phyloP scores from a whole-genome alignment of 1,140 invertebrate species.

The Mesaphorura yosii region DNA sequence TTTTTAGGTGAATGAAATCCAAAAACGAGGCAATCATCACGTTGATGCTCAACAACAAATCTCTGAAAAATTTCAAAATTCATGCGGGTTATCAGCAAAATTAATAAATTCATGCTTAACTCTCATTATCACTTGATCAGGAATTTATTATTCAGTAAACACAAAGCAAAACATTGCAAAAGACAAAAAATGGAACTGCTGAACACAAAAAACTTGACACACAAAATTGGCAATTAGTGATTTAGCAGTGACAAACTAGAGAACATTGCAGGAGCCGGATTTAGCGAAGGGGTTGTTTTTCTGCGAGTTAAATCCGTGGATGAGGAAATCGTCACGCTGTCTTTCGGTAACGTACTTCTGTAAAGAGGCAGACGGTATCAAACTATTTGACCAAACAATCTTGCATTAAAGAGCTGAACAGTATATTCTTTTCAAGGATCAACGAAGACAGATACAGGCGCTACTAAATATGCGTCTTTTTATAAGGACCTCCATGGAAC shows the following conservation, averaged over 20 bases:
- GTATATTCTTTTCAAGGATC: too few relatives aligned
- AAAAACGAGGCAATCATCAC: constrained; percentile 40
- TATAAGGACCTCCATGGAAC: background rate
- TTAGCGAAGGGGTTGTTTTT: constrained; percentile 42
- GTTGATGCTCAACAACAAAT: constrained; percentile 40
- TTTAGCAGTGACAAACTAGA: too few relatives aligned
- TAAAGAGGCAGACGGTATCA: background rate
- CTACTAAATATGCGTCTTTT: background rate
- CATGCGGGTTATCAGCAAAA: background rate
- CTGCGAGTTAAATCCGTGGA: constrained; percentile 41
- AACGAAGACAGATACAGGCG: too few relatives aligned
- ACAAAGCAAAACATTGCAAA: too few relatives aligned
- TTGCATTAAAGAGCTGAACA: background rate
- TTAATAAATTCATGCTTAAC: too few relatives aligned
- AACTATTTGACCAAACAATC: too few relatives aligned
- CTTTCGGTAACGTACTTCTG: constrained; percentile 39
- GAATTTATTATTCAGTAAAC: too few relatives aligned
- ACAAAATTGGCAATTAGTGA: too few relatives aligned
- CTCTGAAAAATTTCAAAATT: constrained; percentile 28
- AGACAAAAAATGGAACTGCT: too few relatives aligned
- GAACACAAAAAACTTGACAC: too few relatives aligned
- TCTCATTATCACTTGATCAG: too few relatives aligned
- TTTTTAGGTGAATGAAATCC: constrained; percentile 42
- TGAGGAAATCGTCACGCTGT: constrained; percentile 39
- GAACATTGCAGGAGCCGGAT: background rate